phyloP scores from a whole-genome alignment of 2,888 invertebrate species.

The Leucozona laternaria region DNA sequence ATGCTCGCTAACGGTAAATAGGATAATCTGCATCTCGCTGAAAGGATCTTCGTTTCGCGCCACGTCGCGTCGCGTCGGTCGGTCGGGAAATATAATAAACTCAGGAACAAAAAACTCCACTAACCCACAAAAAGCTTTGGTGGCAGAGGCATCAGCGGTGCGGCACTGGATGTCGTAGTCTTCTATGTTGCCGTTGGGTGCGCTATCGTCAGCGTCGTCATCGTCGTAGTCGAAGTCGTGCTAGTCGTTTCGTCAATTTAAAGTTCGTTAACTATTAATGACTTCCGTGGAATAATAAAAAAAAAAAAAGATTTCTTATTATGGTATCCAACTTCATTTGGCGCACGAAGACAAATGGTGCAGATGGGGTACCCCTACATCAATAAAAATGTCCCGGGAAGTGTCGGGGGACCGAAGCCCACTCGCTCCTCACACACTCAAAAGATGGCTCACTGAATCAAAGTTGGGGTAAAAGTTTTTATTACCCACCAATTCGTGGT shows the following conservation, averaged over 20 bases:
- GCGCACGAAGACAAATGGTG: slow-evolving; percentile 57
- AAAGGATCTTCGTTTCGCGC: background rate
- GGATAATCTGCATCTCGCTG: slow-evolving; percentile 57
- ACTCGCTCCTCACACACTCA: background rate
- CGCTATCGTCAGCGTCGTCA: slow-evolving; percentile 22
- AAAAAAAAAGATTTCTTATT: slow-evolving; percentile 57
- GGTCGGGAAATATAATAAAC: slow-evolving; percentile 16
- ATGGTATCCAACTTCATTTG: slow-evolving; percentile 61
- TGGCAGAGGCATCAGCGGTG: background rate
- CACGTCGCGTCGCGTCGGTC: background rate
- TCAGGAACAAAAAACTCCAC: slow-evolving; percentile 34
- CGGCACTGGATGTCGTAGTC: slow-evolving; percentile 30
- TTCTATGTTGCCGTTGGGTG: slow-evolving; percentile 19
- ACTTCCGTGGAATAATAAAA: slow-evolving; percentile 59
- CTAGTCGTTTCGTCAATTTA: slow-evolving; percentile 75
- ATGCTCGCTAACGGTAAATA: slow-evolving; percentile 71
- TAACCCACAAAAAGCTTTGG: slow-evolving; percentile 36
- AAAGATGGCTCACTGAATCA: slow-evolving; percentile 62
- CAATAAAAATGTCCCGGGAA: slow-evolving; percentile 51
- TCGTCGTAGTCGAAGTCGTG: slow-evolving; percentile 9
- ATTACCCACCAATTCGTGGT: slow-evolving; percentile 72
- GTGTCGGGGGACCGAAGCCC: background rate
- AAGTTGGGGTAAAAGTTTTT: slow-evolving; percentile 73
- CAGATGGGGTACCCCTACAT: slow-evolving; percentile 59
- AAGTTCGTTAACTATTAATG: slow-evolving; percentile 76